Evolutionary conservation across 1,140 invertebrate genomes (phyloP).

Genomic region (Formica exsecta): DNA sequence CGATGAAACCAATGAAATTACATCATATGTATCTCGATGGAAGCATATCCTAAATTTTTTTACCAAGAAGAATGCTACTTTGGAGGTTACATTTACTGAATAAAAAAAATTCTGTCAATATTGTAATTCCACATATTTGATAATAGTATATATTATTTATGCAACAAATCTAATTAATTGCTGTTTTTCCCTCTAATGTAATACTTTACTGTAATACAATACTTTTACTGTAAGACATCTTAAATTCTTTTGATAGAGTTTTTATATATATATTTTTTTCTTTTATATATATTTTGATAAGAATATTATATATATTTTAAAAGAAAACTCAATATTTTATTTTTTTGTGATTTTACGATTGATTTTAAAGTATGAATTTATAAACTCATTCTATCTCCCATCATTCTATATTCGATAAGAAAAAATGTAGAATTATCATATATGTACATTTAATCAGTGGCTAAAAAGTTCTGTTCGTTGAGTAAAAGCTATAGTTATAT

Average conservation of each 20-base stretch:
- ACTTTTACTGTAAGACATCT: no score
- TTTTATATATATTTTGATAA: background rate
- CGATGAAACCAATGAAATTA: background rate
- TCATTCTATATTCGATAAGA: slow-evolving; percentile 5
- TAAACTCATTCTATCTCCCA: background rate
- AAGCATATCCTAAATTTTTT: background rate
- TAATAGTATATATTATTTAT: no score
- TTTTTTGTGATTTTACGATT: background rate
- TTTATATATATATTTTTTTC: background rate
- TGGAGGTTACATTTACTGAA: no score
- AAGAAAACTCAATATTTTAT: background rate
- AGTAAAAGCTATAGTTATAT: background rate
- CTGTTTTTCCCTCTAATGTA: background rate
- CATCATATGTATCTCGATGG: background rate
- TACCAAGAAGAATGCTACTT: no score
- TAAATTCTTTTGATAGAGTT: background rate
- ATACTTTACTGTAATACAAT: background rate
- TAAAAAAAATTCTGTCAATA: background rate
- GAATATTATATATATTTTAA: background rate
- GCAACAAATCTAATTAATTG: background rate
- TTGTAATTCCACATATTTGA: background rate
- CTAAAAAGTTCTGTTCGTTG: background rate
- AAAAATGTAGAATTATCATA: background rate
- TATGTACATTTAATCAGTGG: background rate
- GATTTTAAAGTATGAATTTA: background rate